Conservation (phyloP, 2,113 vertebrate species). For the Triplophysa tibetana region DNA sequence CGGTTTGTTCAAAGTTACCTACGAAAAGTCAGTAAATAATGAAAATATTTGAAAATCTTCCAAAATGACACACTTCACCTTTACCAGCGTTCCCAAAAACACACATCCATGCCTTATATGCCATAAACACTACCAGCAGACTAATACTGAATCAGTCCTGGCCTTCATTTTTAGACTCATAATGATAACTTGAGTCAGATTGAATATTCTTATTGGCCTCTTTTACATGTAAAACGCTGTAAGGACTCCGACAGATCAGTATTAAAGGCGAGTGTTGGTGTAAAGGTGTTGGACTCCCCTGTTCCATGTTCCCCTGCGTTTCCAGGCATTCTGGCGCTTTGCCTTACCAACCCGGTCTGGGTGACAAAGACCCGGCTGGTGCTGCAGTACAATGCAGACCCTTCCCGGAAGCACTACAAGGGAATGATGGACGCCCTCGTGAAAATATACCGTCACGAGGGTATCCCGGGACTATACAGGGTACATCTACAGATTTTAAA, state of each 20-base stretch:
- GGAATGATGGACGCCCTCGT: slow-evolving; percentile 82
- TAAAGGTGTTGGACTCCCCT: slow-evolving; percentile 41
- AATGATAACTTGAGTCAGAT: neutral
- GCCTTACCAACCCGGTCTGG: slow-evolving; percentile 86
- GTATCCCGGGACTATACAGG: slow-evolving; percentile 85
- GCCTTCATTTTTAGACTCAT: neutral
- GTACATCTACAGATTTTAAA: slow-evolving; percentile 66
- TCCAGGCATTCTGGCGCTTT: slow-evolving; percentile 83
- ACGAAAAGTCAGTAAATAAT: too few species aligned
- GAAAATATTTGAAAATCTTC: neutral
- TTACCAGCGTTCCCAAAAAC: neutral
- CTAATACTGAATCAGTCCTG: neutral
- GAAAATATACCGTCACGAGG: slow-evolving; percentile 82
- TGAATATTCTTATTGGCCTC: slow-evolving; percentile 3
- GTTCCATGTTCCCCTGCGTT: slow-evolving; percentile 46
- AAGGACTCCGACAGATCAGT: neutral
- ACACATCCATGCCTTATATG: neutral
- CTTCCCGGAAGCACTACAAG: slow-evolving; percentile 75
- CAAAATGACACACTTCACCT: neutral
- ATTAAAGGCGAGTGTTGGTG: slow-evolving; percentile 27
- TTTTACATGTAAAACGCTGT: neutral
- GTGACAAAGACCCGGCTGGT: slow-evolving; percentile 87
- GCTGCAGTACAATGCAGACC: slow-evolving; percentile 79
- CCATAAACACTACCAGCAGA: neutral
- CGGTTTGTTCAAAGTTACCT: too few species aligned